Conservation (phyloP, 2,888 invertebrate genomes). For the Latheticus oryzae region DNA sequence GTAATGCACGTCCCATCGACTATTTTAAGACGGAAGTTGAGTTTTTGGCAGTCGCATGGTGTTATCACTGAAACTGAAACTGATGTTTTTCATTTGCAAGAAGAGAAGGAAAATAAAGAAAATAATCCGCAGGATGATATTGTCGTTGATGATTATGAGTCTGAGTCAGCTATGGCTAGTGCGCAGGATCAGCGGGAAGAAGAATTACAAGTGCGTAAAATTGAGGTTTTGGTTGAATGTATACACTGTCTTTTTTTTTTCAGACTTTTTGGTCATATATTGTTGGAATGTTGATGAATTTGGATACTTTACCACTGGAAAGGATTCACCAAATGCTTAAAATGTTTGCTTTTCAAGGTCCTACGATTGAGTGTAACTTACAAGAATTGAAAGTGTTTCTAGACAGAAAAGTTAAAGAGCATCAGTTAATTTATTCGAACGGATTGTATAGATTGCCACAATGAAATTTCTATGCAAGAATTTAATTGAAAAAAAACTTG, state of each 20-base stretch:
- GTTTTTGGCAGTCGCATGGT: slow-evolving; percentile 95
- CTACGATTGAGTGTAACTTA: slow-evolving; percentile 86
- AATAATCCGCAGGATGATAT: slow-evolving; percentile 73
- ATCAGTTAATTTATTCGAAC: slow-evolving; percentile 85
- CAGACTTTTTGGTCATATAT: slow-evolving; percentile 96
- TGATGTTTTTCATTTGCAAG: slow-evolving; percentile 80
- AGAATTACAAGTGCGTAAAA: slow-evolving; percentile 78
- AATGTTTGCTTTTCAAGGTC: slow-evolving; percentile 95
- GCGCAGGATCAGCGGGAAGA: slow-evolving; percentile 94
- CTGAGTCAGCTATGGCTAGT: slow-evolving; percentile 94
- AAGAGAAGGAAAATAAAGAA: slow-evolving; percentile 71
- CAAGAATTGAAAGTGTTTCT: slow-evolving; percentile 90
- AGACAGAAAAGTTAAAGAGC: slow-evolving; percentile 92
- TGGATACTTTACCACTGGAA: slow-evolving; percentile 91
- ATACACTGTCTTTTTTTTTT: slow-evolving; percentile 49
- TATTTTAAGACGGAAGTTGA: slow-evolving; percentile 85
- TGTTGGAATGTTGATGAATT: slow-evolving; percentile 95
- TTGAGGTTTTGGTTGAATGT: background rate
- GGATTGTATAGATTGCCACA: slow-evolving; percentile 91
- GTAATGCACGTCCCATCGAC: slow-evolving; percentile 90
- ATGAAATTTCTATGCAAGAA: too few relatives aligned
- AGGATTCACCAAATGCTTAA: slow-evolving; percentile 96
- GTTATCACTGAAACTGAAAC: slow-evolving; percentile 80
- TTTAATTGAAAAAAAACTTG: too few relatives aligned
- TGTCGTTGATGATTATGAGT: slow-evolving; percentile 87